Base-by-base conservation (phyloP, 2,888 invertebrate species). In the Margaritifera margaritifera region DNA sequence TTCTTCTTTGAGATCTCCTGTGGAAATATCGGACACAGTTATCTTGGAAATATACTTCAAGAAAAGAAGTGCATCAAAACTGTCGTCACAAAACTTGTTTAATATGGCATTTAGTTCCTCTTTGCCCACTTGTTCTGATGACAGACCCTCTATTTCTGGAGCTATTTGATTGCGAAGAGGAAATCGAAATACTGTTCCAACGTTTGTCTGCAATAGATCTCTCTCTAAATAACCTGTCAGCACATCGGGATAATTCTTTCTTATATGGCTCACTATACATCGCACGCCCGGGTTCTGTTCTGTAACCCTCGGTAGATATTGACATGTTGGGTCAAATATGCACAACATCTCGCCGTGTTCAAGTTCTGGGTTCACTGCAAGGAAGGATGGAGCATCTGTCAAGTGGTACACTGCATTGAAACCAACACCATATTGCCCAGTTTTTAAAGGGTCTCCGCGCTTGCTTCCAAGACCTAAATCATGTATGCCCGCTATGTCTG, bases 281-380 rank as follows among this genome's bases (percentile, higher is more conserved):
- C 64, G 62, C 4, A 66, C 64, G 27, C 81, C 80, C 19, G 79
- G 78, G 55, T 66, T 63, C n/a, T 58, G 56, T 18, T 19, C 42
- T 15, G 59, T 60, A 42, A 77, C 72, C 15, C 73, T 78, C 8
- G 83, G 82, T 2, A 86, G 75, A 73, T 83, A 83, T 58, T 74
- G 77, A 31, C 80, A 83, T 50, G 84, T 75, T 22, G 88, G 88
- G 74, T 88, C 88, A 72, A 88, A 82, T 20, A 87, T 71, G 71
- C 85, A 84, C 6, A 88, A 65, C 6, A 70, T 77, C 60, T 85
- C 83, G 2, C 80, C 80, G 27, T 60, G 61, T 55, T 72, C 69
- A 27, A 71, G 53, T 20, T 70, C 70, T 3, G 69, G 67, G 15
- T 81, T 80, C 57, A 72, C 74, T 27, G 81, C 78, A 4, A 84